phyloP scores from a whole-genome alignment of 2,113 vertebrate genomes.

The Bettongia penicillata region DNA sequence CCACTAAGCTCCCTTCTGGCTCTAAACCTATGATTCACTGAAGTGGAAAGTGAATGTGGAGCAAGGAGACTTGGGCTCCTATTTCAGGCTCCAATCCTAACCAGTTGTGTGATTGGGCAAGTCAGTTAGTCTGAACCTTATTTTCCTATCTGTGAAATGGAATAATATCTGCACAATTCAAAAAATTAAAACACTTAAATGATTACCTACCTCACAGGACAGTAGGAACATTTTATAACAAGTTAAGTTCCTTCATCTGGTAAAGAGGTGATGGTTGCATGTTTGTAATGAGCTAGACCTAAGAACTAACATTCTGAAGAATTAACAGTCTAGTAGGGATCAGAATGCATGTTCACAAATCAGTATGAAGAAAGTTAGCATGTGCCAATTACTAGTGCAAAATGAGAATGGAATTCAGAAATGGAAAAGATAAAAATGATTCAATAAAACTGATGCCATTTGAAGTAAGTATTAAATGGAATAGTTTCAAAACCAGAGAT shows the following conservation, averaged over 20 bases:
- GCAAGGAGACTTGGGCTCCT: too few relatives aligned
- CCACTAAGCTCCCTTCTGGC: not conserved
- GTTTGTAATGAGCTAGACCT: not conserved
- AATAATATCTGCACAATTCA: not conserved
- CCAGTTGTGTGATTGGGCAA: not conserved
- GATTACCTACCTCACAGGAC: not conserved
- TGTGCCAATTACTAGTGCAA: not conserved
- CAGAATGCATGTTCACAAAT: not conserved
- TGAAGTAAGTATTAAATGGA: not conserved
- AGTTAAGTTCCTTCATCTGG: not conserved
- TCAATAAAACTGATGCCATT: not conserved
- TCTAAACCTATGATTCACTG: too few relatives aligned
- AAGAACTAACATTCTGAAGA: not conserved
- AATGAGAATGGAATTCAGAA: not conserved
- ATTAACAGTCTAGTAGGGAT: not conserved
- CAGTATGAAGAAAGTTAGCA: not conserved
- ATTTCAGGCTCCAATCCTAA: not conserved
- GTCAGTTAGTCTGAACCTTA: not conserved
- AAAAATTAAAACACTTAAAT: not conserved
- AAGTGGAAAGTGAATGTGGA: too few relatives aligned
- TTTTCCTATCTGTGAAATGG: not conserved
- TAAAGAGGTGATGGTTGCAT: too few relatives aligned
- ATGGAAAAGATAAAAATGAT: not conserved
- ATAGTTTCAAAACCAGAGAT: not conserved
- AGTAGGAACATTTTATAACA: not conserved